phyloP scores from a whole-genome alignment of 2,888 invertebrate genomes.

The Lasioglossum malachurum region DNA sequence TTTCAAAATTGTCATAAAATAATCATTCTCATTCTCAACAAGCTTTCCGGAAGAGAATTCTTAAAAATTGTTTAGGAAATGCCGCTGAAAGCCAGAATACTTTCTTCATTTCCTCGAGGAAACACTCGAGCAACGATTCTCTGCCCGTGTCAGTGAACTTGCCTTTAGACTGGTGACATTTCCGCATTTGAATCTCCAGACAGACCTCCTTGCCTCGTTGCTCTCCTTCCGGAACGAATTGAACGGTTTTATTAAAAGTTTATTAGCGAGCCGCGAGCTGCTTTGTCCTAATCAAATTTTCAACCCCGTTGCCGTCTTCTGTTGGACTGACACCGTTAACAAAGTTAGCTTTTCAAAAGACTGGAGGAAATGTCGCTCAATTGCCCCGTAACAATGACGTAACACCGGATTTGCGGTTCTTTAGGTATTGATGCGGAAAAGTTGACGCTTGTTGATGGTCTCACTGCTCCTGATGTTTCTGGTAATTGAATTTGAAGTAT shows the following conservation, averaged over 20 bases:
- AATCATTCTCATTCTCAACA: not conserved
- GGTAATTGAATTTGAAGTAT: not conserved
- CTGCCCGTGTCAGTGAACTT: not conserved
- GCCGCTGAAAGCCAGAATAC: not conserved
- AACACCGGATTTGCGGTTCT: not conserved
- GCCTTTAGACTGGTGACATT: not conserved
- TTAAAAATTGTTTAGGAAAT: not conserved
- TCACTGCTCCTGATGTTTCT: not conserved
- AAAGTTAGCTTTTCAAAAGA: not conserved
- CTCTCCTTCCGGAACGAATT: not conserved
- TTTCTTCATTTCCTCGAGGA: constrained; percentile 5
- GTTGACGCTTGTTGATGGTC: not conserved
- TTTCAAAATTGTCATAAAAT: not conserved
- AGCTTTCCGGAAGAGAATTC: not conserved
- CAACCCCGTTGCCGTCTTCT: not conserved
- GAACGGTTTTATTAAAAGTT: constrained; percentile 9
- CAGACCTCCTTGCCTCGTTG: not conserved
- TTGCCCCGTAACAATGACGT: not conserved
- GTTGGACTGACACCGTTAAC: not conserved
- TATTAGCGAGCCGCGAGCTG: not conserved
- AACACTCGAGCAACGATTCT: not conserved
- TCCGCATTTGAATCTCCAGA: not conserved
- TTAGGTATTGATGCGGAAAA: not conserved
- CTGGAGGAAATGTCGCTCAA: not conserved
- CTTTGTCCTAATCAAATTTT: constrained; percentile 5